Evolutionary conservation across 2,797 vertebrate genomes (phyloP).

Genomic region (Peromyscus melanophrys): DNA sequence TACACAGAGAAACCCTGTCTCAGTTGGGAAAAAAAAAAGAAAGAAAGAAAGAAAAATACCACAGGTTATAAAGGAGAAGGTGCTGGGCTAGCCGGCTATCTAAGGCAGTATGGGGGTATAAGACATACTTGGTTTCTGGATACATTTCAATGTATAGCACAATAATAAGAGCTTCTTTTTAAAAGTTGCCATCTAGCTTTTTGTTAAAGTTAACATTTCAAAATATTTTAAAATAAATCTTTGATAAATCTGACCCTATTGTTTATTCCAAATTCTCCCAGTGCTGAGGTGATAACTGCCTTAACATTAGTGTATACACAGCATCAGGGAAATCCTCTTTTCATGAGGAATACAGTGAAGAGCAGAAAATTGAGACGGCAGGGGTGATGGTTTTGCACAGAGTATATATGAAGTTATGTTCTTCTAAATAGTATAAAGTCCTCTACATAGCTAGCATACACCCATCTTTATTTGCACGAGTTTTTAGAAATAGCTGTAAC

Average conservation of each 20-base stretch:
- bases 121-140: not conserved
- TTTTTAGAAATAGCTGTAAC: constrained; percentile 30
- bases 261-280: constrained; percentile 8
- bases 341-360: not conserved
- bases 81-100: fast-evolving
- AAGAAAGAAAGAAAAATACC: not conserved
- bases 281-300: not conserved
- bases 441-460: not conserved
- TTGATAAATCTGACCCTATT: constrained; percentile 26
- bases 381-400: not conserved
- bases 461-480: constrained; percentile 52
- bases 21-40: no score
- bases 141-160: constrained; percentile 28
- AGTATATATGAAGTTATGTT: constrained; percentile 33
- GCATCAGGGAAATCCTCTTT: not conserved
- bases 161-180: not conserved
- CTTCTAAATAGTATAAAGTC: not conserved
- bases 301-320: not conserved
- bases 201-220: not conserved
- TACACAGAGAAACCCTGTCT: no score
- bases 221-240: constrained; percentile 17
- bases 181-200: not conserved
- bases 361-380: not conserved
- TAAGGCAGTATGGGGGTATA: not conserved
- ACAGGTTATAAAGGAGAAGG: not conserved